Conservation (phyloP, 2,797 vertebrate genomes). For the Tapera naevia region DNA sequence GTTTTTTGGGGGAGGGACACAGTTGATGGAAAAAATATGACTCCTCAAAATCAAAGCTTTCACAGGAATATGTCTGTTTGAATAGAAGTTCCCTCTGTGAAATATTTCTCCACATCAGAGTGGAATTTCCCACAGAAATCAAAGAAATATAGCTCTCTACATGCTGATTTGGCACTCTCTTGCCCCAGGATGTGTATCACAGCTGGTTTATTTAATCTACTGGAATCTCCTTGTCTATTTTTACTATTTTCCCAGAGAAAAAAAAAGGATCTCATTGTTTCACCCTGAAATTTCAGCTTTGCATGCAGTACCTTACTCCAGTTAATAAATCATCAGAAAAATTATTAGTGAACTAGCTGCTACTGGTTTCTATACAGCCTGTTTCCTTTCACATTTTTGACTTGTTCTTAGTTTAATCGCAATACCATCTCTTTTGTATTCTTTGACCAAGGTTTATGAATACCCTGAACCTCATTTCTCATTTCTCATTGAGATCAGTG, state of each 20-base stretch:
- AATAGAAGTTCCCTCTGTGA: background rate
- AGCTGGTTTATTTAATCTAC: background rate
- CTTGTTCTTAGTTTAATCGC: background rate
- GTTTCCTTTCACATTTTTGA: background rate
- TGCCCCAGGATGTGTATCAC: background rate
- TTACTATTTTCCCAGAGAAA: background rate
- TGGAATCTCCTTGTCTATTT: background rate
- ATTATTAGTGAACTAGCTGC: background rate
- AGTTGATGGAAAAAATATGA: background rate
- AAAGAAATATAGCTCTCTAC: background rate
- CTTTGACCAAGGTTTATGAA: background rate
- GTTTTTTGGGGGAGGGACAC: accelerated
- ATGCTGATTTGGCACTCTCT: background rate
- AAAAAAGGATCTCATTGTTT: background rate
- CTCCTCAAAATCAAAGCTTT: background rate
- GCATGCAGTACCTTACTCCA: background rate
- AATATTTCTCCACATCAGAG: background rate
- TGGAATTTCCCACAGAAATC: background rate
- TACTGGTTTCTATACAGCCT: background rate
- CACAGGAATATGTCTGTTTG: background rate
- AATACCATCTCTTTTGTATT: background rate
- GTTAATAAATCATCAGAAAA: background rate
- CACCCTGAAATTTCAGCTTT: background rate
- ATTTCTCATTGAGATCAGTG: background rate
- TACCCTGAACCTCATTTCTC: background rate